These are phyloP conservation scores for Hyposoter didymator DNA, from an alignment of 2,888 invertebrate genomes.

Conservation along the genomic window DNA sequence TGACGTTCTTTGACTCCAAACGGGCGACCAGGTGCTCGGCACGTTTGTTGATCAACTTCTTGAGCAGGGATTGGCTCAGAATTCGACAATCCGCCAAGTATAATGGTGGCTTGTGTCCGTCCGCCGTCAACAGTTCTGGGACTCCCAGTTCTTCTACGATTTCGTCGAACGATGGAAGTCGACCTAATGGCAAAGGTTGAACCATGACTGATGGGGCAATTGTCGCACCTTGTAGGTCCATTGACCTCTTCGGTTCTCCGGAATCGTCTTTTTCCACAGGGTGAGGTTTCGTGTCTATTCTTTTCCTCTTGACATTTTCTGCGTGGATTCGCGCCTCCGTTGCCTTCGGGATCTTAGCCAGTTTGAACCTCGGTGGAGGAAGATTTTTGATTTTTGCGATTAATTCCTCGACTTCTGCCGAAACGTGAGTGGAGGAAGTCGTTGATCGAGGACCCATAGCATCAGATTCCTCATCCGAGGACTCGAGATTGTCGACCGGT, in stretches of 20 bases:
- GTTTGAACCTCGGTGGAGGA: too few relatives aligned
- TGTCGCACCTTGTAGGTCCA: not conserved
- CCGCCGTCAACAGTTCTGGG: not conserved
- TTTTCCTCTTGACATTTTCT: not conserved
- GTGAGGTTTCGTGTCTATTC: not conserved
- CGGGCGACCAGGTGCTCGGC: slow-evolving; percentile 28
- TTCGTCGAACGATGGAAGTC: slow-evolving; percentile 4
- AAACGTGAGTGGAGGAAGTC: too few relatives aligned
- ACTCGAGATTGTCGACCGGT: too few relatives aligned
- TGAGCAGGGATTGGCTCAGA: not conserved
- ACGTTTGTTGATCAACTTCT: slow-evolving; percentile 26
- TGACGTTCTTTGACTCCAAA: slow-evolving; percentile 36
- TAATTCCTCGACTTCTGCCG: too few relatives aligned
- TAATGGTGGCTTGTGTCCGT: not conserved
- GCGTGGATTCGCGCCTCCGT: too few relatives aligned
- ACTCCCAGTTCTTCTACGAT: slow-evolving; percentile 11
- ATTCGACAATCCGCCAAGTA: slow-evolving; percentile 45
- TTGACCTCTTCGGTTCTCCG: not conserved
- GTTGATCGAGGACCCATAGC: too few relatives aligned
- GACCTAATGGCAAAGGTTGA: not conserved
- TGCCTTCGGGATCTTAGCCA: too few relatives aligned
- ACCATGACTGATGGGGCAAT: slow-evolving; percentile 18
- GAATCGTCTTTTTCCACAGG: not conserved
- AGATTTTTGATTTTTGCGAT: too few relatives aligned
- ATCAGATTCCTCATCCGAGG: too few relatives aligned